Percentiles rank a stretch among this genome's conserved stretches.
Conservation (phyloP, 2,797 vertebrate species). For the Pristis pectinata region DNA sequence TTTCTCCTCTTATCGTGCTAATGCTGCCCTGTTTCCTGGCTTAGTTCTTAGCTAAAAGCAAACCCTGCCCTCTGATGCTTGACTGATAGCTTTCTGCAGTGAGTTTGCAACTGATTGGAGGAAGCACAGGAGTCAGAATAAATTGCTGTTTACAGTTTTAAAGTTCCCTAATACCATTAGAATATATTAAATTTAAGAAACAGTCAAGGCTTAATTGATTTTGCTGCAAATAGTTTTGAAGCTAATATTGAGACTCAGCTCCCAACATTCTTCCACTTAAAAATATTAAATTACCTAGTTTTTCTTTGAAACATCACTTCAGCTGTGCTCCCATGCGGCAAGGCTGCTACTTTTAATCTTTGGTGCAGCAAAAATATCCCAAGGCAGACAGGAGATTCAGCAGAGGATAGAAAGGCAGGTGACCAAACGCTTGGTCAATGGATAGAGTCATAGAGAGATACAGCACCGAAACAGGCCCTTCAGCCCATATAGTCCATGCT, state of each 20-base stretch:
- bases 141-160: background rate
- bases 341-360: background rate
- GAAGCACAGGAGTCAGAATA: background rate
- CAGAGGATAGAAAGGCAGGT: background rate
- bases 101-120: background rate
- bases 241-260: slow-evolving; percentile 12
- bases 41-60: too few species aligned
- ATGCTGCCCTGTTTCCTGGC: background rate
- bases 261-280: background rate
- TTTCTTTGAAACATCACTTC: background rate
- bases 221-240: background rate
- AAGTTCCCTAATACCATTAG: background rate
- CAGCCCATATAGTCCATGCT: too few species aligned
- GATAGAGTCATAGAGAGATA: too few species aligned
- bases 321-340: background rate
- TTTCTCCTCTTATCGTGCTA: background rate
- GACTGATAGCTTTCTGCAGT: background rate
- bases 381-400: background rate
- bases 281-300: background rate
- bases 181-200: slow-evolving; percentile 2
- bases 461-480: too few species aligned
- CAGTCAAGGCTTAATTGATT: background rate
- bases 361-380: background rate
- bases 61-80: background rate
- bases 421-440: background rate